A percentile compares a stretch with the other conserved stretches of the same genome.
Conservation (phyloP, 2,113 vertebrate species). For the Paratilapia polleni region DNA sequence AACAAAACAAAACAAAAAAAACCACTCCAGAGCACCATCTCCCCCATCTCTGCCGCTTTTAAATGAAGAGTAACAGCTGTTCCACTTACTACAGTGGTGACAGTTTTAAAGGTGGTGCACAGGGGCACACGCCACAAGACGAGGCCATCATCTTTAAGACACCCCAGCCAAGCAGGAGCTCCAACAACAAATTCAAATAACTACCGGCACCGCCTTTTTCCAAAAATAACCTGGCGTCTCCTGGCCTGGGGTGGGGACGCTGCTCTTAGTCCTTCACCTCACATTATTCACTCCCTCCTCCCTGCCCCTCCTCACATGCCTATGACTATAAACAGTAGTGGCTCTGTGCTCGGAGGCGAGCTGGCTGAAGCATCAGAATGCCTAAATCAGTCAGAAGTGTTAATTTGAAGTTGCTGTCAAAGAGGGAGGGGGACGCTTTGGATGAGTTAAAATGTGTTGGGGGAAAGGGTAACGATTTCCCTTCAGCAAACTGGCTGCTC, state of each 20-base stretch:
- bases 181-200: constrained; percentile 59
- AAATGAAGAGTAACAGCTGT: constrained; percentile 62
- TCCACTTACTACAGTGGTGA: constrained; percentile 53
- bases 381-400: constrained; percentile 63
- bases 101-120: constrained; percentile 50
- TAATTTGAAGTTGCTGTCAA: constrained; percentile 68
- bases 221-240: constrained; percentile 73
- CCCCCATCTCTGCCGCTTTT: constrained; percentile 8
- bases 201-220: constrained; percentile 53
- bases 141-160: constrained; percentile 64
- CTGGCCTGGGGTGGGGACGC: constrained; percentile 33
- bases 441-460: constrained; percentile 43
- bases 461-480: constrained; percentile 69
- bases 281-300: constrained; percentile 53
- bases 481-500: constrained; percentile 52
- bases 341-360: constrained; percentile 66
- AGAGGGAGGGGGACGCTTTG: constrained; percentile 44
- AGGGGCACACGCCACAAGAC: constrained; percentile 41
- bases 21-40: not conserved
- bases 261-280: constrained; percentile 47
- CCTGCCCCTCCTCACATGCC: constrained; percentile 45
- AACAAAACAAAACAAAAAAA: not conserved
- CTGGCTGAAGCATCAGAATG: constrained; percentile 61
- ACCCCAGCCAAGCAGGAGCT: constrained; percentile 13
- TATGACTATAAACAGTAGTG: constrained; percentile 68